Percentiles rank a stretch among this genome's conserved stretches.
phyloP scores from a whole-genome alignment of 2,113 vertebrate genomes.

The Alosa alosa region DNA sequence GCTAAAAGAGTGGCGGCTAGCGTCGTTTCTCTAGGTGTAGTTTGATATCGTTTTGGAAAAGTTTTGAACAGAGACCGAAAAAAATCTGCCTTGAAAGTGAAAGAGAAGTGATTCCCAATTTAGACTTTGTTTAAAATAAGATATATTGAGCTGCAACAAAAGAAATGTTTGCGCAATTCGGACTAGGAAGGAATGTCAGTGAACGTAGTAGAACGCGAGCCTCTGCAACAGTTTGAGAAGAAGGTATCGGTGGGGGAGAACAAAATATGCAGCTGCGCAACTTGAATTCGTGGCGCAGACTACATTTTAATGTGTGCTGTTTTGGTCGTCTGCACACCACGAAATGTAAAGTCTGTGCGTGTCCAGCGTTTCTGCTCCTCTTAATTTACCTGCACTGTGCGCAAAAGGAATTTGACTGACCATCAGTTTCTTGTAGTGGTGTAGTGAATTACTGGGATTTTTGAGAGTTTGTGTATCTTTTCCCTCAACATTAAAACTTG shows the following conservation, averaged over 20 bases:
- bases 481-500: not conserved
- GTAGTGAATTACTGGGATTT: not conserved
- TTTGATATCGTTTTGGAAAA: not conserved
- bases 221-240: not conserved
- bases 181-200: not conserved
- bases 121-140: not conserved
- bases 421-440: not conserved
- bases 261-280: conserved; percentile 9
- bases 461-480: not conserved
- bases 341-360: not conserved
- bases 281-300: conserved; percentile 3
- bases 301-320: not conserved
- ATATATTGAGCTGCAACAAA: not conserved
- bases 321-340: not conserved
- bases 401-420: not conserved
- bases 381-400: not conserved
- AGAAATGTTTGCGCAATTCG: not conserved
- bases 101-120: not conserved
- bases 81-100: not conserved
- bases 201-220: not conserved
- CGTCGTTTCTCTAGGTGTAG: not conserved
- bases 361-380: not conserved
- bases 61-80: not conserved
- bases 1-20: not conserved
- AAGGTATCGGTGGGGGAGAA: conserved; percentile 4